Percentiles rank a stretch among this genome's conserved stretches.
Conservation (phyloP, 2,888 invertebrate genomes). For the Cyaniris semiargus region DNA sequence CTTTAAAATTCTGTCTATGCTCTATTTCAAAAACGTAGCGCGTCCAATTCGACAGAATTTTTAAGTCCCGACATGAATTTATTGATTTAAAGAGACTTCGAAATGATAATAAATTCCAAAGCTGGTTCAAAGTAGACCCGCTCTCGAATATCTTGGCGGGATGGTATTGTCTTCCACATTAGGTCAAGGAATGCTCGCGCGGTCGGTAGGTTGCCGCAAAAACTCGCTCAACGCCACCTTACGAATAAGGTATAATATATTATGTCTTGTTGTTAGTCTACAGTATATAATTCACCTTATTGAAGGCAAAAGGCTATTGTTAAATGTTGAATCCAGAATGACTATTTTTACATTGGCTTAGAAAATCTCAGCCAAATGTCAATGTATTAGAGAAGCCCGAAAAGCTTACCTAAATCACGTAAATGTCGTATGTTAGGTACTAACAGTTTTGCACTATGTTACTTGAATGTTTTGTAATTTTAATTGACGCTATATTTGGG, state of each 20-base stretch:
- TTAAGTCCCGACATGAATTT: not conserved
- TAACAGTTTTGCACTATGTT: too few species aligned
- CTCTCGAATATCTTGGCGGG: slow-evolving; percentile 34
- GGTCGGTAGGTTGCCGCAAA: slow-evolving; percentile 58
- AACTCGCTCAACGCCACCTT: slow-evolving; percentile 52
- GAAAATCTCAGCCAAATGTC: too few species aligned
- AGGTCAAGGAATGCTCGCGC: slow-evolving; percentile 66
- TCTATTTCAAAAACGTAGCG: not conserved
- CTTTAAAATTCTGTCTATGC: too few species aligned
- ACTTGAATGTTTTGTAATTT: too few species aligned
- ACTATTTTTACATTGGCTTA: too few species aligned
- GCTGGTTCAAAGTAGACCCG: not conserved
- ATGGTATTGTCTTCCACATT: slow-evolving; percentile 74
- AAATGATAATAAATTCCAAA: slow-evolving; percentile 3
- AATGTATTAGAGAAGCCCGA: too few species aligned
- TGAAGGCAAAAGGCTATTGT: not conserved
- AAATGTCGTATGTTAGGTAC: too few species aligned
- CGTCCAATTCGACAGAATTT: not conserved
- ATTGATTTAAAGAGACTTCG: not conserved
- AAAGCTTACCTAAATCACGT: too few species aligned
- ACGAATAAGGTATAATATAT: slow-evolving; percentile 42
- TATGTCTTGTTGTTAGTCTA: not conserved
- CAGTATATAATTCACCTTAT: not conserved
- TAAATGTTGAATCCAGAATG: not conserved
- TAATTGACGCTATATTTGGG: too few species aligned